Evolutionary conservation across 1,140 invertebrate genomes (phyloP).

Genomic region (Aphis craccivora): DNA sequence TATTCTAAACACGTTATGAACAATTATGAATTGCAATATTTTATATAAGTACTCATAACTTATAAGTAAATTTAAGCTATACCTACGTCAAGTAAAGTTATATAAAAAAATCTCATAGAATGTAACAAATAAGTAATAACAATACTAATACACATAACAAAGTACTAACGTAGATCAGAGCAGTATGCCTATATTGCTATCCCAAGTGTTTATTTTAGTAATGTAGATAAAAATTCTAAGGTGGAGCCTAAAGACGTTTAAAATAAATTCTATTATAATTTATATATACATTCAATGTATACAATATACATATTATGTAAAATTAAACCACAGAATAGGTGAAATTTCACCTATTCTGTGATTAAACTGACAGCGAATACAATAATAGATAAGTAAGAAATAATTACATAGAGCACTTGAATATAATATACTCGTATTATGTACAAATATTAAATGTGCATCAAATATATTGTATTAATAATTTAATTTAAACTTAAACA

Average conservation of each 20-base stretch:
- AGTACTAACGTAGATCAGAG: neutral
- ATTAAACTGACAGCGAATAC: neutral
- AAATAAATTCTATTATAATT: neutral
- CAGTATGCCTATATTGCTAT: neutral
- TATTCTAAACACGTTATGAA: too few relatives aligned
- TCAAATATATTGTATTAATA: neutral
- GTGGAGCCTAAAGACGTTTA: neutral
- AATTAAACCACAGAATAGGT: too few relatives aligned
- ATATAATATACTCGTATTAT: neutral
- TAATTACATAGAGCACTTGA: neutral
- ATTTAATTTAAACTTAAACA: neutral
- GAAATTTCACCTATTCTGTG: too few relatives aligned
- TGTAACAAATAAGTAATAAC: neutral
- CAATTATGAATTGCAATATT: neutral
- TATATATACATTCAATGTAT: neutral
- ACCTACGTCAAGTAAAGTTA: neutral
- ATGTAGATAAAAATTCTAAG: slow-evolving; percentile 13
- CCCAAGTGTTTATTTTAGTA: slow-evolving; percentile 10
- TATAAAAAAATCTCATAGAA: neutral
- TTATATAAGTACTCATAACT: neutral
- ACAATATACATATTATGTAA: neutral
- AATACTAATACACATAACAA: neutral
- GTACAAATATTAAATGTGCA: neutral
- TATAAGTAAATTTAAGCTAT: neutral
- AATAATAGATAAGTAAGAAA: neutral